Evolutionary conservation across 2,888 invertebrate species (phyloP).

Genomic region (Tribolium freemani): DNA sequence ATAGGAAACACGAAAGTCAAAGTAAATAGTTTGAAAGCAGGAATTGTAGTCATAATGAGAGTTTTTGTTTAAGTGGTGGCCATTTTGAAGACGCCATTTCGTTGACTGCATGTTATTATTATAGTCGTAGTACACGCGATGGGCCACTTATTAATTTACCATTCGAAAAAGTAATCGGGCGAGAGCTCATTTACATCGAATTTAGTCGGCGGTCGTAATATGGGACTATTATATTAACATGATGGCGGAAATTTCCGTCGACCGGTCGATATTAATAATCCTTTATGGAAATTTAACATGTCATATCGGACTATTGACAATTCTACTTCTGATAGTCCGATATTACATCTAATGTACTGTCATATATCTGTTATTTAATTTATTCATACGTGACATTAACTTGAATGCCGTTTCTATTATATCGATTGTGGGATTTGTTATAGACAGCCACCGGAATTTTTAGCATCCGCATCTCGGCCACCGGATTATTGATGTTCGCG

Average conservation of each 20-base stretch:
- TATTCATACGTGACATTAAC: conserved; percentile 38
- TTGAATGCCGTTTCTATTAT: conserved; percentile 15
- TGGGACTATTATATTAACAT: conserved; percentile 38
- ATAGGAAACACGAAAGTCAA: conserved; percentile 45
- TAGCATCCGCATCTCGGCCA: conserved; percentile 1
- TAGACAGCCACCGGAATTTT: not conserved
- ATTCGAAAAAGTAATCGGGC: conserved; percentile 45
- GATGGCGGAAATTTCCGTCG: conserved; percentile 36
- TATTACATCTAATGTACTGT: conserved; percentile 38
- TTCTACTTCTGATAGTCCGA: conserved; percentile 35
- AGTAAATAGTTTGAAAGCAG: conserved; percentile 38
- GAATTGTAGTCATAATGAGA: conserved; percentile 31
- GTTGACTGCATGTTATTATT: conserved; percentile 49
- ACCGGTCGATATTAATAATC: conserved; percentile 42
- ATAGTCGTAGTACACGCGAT: conserved; percentile 57
- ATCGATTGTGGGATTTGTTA: conserved; percentile 4
- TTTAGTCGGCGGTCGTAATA: conserved; percentile 12
- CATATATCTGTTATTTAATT: conserved; percentile 40
- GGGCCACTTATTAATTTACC: conserved; percentile 57
- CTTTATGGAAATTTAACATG: conserved; percentile 45
- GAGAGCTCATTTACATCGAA: conserved; percentile 49
- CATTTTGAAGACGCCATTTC: conserved; percentile 58
- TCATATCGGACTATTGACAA: conserved; percentile 40
- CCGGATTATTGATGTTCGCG: not conserved
- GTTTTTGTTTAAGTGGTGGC: conserved; percentile 47